Evolutionary conservation across 2,797 vertebrate species (phyloP).

Genomic region (Clarias pachynema): DNA sequence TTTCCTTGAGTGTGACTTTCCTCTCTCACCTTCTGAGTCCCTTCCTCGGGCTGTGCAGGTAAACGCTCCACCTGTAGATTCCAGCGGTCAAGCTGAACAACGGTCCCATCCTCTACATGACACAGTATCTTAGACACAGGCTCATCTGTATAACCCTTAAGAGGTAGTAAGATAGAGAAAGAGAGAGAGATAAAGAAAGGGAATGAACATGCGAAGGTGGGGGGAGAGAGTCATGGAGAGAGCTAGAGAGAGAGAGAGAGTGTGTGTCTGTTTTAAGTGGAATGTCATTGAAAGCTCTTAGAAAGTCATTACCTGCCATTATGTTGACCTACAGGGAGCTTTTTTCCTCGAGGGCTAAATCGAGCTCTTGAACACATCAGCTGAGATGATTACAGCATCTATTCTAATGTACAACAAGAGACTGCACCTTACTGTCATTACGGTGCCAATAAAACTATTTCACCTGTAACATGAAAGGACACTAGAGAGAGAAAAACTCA

Average conservation of each 20-base stretch:
- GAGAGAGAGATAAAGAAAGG: neutral
- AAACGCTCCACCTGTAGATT: constrained; percentile 92
- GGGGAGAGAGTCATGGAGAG: neutral
- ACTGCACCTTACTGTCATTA: constrained; percentile 17
- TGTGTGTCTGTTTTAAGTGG: constrained; percentile 16
- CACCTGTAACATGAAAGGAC: constrained; percentile 26
- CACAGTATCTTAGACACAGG: constrained; percentile 96
- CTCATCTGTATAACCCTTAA: constrained; percentile 96
- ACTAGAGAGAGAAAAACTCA: neutral
- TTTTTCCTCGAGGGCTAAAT: constrained; percentile 31
- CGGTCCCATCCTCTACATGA: constrained; percentile 96
- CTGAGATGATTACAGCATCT: constrained; percentile 49
- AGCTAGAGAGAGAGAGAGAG: neutral
- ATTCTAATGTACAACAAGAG: constrained; percentile 40
- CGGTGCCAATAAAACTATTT: constrained; percentile 44
- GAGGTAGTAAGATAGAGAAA: neutral
- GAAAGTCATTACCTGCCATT: constrained; percentile 45
- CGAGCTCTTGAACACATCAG: constrained; percentile 36
- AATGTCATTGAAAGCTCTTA: constrained; percentile 29
- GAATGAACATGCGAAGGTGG: neutral
- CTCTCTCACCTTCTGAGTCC: constrained; percentile 87
- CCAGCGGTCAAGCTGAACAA: constrained; percentile 96
- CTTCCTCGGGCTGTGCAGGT: constrained; percentile 85
- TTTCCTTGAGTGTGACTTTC: neutral
- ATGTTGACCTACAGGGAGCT: constrained; percentile 6